phyloP scores from a whole-genome alignment of 2,888 invertebrate genomes.

The Calameuta filiformis region DNA sequence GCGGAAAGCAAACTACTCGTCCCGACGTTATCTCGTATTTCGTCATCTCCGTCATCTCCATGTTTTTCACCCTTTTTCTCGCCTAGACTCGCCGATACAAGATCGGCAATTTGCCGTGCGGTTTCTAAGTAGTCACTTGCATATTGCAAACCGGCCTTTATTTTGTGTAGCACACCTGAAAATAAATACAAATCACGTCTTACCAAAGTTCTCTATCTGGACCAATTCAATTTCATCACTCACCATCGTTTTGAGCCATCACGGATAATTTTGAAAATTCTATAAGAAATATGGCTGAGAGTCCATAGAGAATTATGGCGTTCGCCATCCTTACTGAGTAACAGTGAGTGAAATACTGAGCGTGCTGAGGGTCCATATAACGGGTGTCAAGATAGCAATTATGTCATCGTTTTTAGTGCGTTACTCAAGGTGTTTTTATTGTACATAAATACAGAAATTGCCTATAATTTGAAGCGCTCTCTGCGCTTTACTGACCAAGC shows the following conservation, averaged over 20 bases:
- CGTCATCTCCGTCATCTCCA: conserved; percentile 41
- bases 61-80: conserved; percentile 43
- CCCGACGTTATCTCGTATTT: conserved; percentile 28
- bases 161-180: conserved; percentile 63
- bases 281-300: not conserved
- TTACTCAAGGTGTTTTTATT: conserved; percentile 21
- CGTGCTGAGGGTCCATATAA: conserved; percentile 14
- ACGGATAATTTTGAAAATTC: not conserved
- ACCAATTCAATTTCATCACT: not conserved
- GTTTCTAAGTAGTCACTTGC: conserved; percentile 68
- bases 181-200: not conserved
- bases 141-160: conserved; percentile 67
- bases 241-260: not conserved
- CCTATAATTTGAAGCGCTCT: conserved; percentile 16
- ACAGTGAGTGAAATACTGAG: conserved; percentile 27
- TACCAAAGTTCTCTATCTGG: not conserved
- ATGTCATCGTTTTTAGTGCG: not conserved
- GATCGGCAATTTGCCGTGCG: conserved; percentile 72
- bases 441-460: conserved; percentile 13
- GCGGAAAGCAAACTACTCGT: conserved; percentile 64
- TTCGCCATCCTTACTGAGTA: conserved; percentile 29
- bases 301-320: conserved; percentile 12
- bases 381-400: conserved; percentile 23
- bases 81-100: conserved; percentile 71
- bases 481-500: conserved; percentile 44